Evolutionary conservation across 2,888 invertebrate species (phyloP).

Genomic region (Tipula unca): DNA sequence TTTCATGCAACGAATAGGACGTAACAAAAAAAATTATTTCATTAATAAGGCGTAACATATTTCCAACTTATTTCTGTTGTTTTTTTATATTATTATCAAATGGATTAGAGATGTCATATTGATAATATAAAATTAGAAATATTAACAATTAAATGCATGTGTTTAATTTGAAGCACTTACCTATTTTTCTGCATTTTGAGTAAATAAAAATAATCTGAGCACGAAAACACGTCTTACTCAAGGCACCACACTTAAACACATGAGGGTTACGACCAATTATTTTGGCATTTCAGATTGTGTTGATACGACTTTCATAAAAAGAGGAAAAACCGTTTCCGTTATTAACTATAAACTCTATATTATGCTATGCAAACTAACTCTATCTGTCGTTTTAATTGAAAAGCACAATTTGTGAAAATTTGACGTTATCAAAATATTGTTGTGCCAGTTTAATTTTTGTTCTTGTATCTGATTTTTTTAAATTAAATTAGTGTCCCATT

Average conservation of each 20-base stretch:
- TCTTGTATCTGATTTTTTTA: too few relatives aligned
- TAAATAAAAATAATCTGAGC: background rate
- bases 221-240: too few relatives aligned
- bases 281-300: background rate
- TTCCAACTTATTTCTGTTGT: background rate
- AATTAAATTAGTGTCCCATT: too few relatives aligned
- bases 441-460: too few relatives aligned
- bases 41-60: background rate
- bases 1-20: background rate
- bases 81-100: background rate
- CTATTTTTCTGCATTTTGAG: background rate
- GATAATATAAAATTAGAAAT: background rate
- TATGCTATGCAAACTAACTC: background rate
- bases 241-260: background rate
- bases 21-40: background rate
- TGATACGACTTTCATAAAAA: background rate
- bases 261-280: background rate
- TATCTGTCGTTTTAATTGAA: background rate
- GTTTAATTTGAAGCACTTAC: background rate
- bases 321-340: background rate
- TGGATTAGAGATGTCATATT: background rate
- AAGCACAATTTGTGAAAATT: too few relatives aligned
- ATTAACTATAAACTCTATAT: background rate
- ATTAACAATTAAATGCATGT: background rate
- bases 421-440: too few relatives aligned